Percentiles rank a stretch among this genome's conserved stretches.
Conservation (phyloP, 2,888 invertebrate genomes). For the Sylvicola cinctus region DNA sequence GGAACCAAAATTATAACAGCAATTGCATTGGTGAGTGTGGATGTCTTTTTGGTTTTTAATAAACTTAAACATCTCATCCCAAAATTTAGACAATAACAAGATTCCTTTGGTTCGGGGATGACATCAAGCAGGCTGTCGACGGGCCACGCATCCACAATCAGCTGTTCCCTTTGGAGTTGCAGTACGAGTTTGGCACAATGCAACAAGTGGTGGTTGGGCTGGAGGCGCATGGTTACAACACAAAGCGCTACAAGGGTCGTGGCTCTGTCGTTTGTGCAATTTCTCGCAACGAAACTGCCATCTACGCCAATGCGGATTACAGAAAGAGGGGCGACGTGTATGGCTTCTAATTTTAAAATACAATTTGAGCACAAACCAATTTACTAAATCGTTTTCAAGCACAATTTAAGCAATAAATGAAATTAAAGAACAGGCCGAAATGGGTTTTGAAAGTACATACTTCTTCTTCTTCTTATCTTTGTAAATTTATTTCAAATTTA, state of each 20-base stretch:
- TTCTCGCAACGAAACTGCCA: conserved; percentile 33
- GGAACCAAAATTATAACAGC: conserved; percentile 65
- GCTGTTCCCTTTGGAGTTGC: neutral
- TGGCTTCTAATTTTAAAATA: conserved; percentile 34
- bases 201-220: conserved; percentile 24
- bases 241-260: conserved; percentile 35
- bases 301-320: conserved; percentile 60
- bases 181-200: no score
- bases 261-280: conserved; percentile 57
- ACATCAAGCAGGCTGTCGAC: neutral
- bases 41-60: no score
- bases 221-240: conserved; percentile 42
- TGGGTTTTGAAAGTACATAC: no score
- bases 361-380: no score
- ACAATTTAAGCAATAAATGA: no score
- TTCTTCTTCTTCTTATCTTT: no score
- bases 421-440: no score
- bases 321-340: conserved; percentile 63
- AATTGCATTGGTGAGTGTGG: conserved; percentile 37
- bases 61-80: conserved; percentile 30
- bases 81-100: neutral
- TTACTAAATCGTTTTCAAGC: no score
- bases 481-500: no score
- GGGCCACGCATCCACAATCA: neutral
- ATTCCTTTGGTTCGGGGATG: conserved; percentile 1